Evolutionary conservation across 1,140 invertebrate species (phyloP).

Genomic region (Achatina immaculata): DNA sequence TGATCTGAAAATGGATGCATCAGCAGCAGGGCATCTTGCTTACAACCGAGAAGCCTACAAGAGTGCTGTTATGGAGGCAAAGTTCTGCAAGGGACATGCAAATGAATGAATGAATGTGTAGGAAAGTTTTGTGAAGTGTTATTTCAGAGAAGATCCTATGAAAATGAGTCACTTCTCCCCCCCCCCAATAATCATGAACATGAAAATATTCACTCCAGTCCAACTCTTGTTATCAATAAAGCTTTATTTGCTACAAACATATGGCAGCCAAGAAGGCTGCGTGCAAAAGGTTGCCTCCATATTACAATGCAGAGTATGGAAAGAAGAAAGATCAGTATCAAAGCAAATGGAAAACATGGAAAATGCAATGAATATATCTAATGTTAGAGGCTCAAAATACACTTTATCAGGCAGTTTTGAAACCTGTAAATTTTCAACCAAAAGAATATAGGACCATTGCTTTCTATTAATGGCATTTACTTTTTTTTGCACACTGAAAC

Average conservation of each 20-base stretch:
- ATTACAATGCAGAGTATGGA: slow-evolving; percentile 12
- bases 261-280: slow-evolving; percentile 10
- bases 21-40: too few species aligned
- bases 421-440: not conserved
- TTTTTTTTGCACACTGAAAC: not conserved
- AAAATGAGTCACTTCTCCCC: too few species aligned
- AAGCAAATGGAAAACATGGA: not conserved
- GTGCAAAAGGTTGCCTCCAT: slow-evolving; percentile 37
- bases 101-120: too few species aligned
- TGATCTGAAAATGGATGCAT: too few species aligned
- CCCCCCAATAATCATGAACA: too few species aligned
- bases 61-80: too few species aligned
- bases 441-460: not conserved
- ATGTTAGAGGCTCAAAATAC: not conserved
- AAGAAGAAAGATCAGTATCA: not conserved
- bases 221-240: slow-evolving; percentile 14
- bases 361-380: not conserved
- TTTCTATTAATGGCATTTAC: not conserved
- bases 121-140: too few species aligned
- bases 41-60: too few species aligned
- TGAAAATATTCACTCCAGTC: too few species aligned
- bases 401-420: not conserved
- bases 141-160: too few species aligned
- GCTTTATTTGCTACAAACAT: slow-evolving; percentile 34
- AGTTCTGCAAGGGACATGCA: too few species aligned